Conservation (phyloP, 2,888 invertebrate genomes). For the Prionchulus punctatus region DNA sequence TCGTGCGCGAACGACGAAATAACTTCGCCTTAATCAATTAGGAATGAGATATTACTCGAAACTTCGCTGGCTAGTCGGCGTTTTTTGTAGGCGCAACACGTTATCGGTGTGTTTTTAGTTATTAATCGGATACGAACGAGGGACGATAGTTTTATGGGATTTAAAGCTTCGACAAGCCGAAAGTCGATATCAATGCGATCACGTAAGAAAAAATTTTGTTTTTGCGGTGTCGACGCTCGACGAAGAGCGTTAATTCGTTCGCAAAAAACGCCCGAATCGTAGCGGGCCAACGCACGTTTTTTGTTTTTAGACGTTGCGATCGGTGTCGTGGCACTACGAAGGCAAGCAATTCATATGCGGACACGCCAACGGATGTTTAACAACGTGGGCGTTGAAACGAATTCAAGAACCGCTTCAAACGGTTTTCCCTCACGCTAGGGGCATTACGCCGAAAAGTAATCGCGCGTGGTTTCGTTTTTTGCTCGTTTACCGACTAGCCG, state of each 20-base stretch:
- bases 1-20: no score
- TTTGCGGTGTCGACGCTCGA: background rate
- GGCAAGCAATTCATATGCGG: constrained; percentile 87
- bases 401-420: constrained; percentile 3
- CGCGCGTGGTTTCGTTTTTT: no score
- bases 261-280: background rate
- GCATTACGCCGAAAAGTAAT: background rate
- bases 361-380: constrained; percentile 84
- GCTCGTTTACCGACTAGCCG: no score
- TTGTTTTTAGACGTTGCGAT: no score
- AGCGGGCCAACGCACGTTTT: no score
- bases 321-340: constrained; percentile 90
- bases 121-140: constrained; percentile 85
- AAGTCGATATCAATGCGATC: constrained; percentile 42
- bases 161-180: constrained; percentile 68
- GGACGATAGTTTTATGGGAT: constrained; percentile 89
- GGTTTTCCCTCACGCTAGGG: constrained; percentile 5
- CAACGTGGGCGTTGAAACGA: constrained; percentile 70
- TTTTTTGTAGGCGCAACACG: no score
- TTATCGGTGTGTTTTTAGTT: no score
- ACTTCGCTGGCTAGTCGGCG: no score
- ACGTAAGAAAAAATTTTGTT: constrained; percentile 1
- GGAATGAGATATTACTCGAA: no score
- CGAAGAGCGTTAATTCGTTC: background rate
- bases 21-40: no score